phyloP scores from a whole-genome alignment of 2,888 invertebrate genomes.

The Caenorhabditis virilis region DNA sequence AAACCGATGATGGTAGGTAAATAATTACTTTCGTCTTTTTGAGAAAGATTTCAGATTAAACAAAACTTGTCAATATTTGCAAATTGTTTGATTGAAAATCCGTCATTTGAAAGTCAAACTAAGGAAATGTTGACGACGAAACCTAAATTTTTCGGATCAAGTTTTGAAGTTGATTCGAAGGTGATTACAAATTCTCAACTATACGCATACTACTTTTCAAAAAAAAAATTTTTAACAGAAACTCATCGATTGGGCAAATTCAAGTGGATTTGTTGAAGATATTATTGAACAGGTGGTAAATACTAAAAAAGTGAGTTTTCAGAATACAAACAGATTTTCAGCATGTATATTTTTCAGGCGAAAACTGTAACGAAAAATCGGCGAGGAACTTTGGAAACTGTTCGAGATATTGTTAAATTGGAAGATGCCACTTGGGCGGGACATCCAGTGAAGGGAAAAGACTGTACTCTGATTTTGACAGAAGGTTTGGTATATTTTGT shows the following conservation, averaged over 20 bases:
- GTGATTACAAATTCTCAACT: not conserved
- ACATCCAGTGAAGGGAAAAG: conserved; percentile 9
- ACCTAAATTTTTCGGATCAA: conserved; percentile 90
- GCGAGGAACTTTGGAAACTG: not conserved
- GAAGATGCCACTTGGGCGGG: conserved; percentile 54
- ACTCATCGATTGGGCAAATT: conserved; percentile 36
- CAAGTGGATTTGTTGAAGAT: conserved; percentile 24
- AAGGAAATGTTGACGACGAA: conserved; percentile 97
- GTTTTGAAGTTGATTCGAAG: conserved; percentile 76
- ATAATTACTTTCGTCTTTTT: not conserved
- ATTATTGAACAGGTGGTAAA: conserved; percentile 30
- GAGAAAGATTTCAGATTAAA: conserved; percentile 76
- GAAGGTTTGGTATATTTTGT: conserved; percentile 74
- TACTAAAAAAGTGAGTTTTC: conserved; percentile 4
- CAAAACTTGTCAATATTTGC: conserved; percentile 95
- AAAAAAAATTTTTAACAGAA: conserved; percentile 9
- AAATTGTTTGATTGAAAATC: conserved; percentile 95
- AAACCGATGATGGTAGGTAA: conserved; percentile 82
- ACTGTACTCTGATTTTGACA: conserved; percentile 91
- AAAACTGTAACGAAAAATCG: not conserved
- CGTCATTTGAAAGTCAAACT: conserved; percentile 98
- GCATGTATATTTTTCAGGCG: conserved; percentile 1
- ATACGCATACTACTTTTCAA: not conserved
- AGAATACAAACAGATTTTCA: no score
- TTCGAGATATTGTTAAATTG: conserved; percentile 40